Percentiles rank a stretch among this genome's conserved stretches.
phyloP scores from a whole-genome alignment of 2,113 vertebrate genomes.

The Phrynosoma blainvillii region DNA sequence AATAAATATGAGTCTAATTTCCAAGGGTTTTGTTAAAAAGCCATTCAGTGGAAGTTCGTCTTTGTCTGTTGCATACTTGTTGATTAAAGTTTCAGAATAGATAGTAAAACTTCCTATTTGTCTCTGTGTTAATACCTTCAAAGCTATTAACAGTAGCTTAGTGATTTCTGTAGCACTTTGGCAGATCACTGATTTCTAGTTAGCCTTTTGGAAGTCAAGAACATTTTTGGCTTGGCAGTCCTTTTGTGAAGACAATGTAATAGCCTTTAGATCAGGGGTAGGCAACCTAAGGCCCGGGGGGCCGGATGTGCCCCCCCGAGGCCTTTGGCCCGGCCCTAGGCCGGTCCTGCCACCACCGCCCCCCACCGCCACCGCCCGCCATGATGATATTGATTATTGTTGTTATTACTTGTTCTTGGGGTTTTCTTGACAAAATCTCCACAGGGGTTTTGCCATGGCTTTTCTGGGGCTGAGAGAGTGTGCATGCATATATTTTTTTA shows the following conservation, averaged over 20 bases:
- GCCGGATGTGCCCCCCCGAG: too few species aligned
- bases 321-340: too few species aligned
- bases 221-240: not conserved
- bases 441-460: too few species aligned
- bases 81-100: not conserved
- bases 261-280: not conserved
- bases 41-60: too few species aligned
- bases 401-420: too few species aligned
- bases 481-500: too few species aligned
- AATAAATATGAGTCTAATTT: conserved; percentile 7
- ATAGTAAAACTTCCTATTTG: not conserved
- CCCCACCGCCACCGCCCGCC: too few species aligned
- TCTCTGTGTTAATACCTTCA: not conserved
- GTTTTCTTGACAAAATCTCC: too few species aligned
- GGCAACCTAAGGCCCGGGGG: too few species aligned
- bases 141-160: not conserved
- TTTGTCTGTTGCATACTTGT: not conserved
- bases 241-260: conserved; percentile 13
- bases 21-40: not conserved
- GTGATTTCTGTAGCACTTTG: not conserved
- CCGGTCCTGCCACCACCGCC: too few species aligned
- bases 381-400: too few species aligned
- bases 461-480: too few species aligned
- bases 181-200: not conserved
- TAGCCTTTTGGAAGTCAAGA: not conserved